Evolutionary conservation across 2,888 invertebrate species (phyloP), one percentile per base, ranked within the genome.

Genomic region (Hyppa rectilinea): DNA sequence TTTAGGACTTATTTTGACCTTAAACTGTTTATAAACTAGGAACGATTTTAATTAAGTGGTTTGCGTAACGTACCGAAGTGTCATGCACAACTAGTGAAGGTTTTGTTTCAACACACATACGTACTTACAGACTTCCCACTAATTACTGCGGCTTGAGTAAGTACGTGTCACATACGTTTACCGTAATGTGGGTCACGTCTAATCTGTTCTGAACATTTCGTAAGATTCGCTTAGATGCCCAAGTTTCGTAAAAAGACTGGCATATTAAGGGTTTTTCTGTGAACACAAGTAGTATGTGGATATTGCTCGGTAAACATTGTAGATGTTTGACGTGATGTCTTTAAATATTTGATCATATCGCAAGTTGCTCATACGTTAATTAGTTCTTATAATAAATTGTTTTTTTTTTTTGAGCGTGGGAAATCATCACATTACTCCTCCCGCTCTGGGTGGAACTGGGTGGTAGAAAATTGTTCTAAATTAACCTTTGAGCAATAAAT

Each of bases 181-280:
- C 50, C 29, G 40, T 50, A 34, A 20, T 49, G n/a, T 36, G n/a
- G 61, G 58, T 62, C 52, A 62, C 49, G 59, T 55, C n/a, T 53
- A 36, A 56, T 52, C n/a, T 34, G 50, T 56, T 75, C n/a, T 36
- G 10, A 40, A 58, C 63, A 43, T 77, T 70, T 58, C 77, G 17
- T 43, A 50, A 77, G n/a, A 53, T 52, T n/a, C n/a, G 47, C 9
- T 40, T 36, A 4, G 23, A 47, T n/a, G 50, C 56, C 31, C 14
- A n/a, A 29, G 14, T 45, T 58, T 45, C 20, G n/a, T 38, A 53
- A 59, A 60, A 45, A 26, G 7, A 14, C 31, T 45, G 26, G 4
- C 20, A 5, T 26, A 23, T 40, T 52, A 50, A 36, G 26, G 20
- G 14, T 9, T 14, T 17, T 36, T 52, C n/a, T 34, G 14, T 20